phyloP scores from a whole-genome alignment of 1,140 invertebrate species.

The Lithobius niger region DNA sequence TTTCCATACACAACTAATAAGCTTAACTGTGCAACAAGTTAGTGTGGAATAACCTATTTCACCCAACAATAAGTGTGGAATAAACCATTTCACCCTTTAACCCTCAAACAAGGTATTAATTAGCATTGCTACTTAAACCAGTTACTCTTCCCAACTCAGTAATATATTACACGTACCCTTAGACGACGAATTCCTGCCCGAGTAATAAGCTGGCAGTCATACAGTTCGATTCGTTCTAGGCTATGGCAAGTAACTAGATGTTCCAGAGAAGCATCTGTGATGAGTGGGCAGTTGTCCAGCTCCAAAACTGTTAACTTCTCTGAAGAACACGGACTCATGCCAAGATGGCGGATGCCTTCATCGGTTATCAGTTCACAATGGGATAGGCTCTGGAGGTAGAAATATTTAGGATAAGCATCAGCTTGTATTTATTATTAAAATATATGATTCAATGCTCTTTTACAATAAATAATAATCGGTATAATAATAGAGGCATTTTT shows the following conservation, averaged over 20 bases:
- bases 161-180: slow-evolving; percentile 59
- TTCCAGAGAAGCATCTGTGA: slow-evolving; percentile 95
- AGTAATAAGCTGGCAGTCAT: slow-evolving; percentile 97
- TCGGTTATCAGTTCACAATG: slow-evolving; percentile 98
- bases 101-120: too few species aligned
- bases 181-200: slow-evolving; percentile 88
- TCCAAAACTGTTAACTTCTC: slow-evolving; percentile 86
- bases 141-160: too few species aligned
- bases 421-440: slow-evolving; percentile 1
- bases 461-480: too few species aligned
- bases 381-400: slow-evolving; percentile 77
- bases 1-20: too few species aligned
- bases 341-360: slow-evolving; percentile 88
- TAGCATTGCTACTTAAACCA: too few species aligned
- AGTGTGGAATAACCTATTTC: too few species aligned
- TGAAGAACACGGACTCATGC: slow-evolving; percentile 76
- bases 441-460: neutral
- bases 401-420: too few species aligned
- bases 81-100: too few species aligned
- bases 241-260: slow-evolving; percentile 88
- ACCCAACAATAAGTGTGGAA: too few species aligned
- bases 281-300: slow-evolving; percentile 95
- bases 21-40: too few species aligned
- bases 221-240: slow-evolving; percentile 90
- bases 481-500: too few species aligned